Percentiles rank a stretch among this genome's conserved stretches.
Evolutionary conservation across 2,113 vertebrate species (phyloP).

Genomic region (Nanorana parkeri): DNA sequence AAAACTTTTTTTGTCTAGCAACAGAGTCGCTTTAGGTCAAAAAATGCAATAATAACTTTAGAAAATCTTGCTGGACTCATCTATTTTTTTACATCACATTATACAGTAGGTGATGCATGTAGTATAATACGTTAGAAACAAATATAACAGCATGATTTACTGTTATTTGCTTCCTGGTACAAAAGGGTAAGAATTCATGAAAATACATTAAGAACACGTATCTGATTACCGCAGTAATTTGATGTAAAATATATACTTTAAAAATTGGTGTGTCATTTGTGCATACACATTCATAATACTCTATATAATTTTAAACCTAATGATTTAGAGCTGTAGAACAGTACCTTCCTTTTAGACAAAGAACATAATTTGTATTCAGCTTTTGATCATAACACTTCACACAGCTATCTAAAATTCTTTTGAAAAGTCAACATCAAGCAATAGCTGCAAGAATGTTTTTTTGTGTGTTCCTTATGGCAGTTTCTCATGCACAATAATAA

Average conservation of each 20-base stretch:
- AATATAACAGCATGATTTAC: slow-evolving; percentile 29
- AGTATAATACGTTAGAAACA: not conserved
- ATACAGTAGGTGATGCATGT: not conserved
- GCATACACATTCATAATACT: not conserved
- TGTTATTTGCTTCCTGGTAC: slow-evolving; percentile 30
- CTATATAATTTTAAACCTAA: slow-evolving; percentile 33
- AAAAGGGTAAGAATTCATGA: slow-evolving; percentile 14
- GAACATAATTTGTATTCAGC: not conserved
- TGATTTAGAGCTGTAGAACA: slow-evolving; percentile 27
- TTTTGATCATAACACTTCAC: slow-evolving; percentile 2
- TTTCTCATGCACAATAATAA: no score
- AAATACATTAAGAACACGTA: slow-evolving; percentile 24
- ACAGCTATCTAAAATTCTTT: not conserved
- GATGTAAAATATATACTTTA: slow-evolving; percentile 25
- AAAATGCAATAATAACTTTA: no score
- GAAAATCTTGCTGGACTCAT: no score
- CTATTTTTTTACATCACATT: not conserved
- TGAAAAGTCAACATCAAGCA: no score
- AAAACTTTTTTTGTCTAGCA: no score
- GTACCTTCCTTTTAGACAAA: slow-evolving; percentile 1
- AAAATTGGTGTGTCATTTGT: slow-evolving; percentile 17
- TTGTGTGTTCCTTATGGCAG: no score
- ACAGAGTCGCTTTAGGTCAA: no score
- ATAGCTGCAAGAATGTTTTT: no score
- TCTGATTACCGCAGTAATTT: slow-evolving; percentile 39